These are phyloP conservation scores for Antitype chi DNA, from an alignment of 2,888 invertebrate genomes.

Conservation along the genomic window DNA sequence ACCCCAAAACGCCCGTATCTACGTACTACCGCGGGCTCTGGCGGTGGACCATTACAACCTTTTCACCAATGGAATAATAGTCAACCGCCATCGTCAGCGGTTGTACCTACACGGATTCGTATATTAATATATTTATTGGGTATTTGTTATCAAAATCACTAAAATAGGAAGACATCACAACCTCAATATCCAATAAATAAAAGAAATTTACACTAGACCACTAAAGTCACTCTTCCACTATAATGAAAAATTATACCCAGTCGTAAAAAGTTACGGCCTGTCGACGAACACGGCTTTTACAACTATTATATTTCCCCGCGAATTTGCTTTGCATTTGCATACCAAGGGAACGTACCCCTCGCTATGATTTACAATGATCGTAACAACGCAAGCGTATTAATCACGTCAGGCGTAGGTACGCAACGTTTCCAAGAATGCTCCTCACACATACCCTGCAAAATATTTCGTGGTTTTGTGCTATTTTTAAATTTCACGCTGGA, in stretches of 20 bases:
- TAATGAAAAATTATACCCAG: constrained; percentile 42
- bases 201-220: constrained; percentile 15
- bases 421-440: constrained; percentile 68
- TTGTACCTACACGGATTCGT: neutral
- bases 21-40: neutral
- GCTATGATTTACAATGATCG: constrained; percentile 69
- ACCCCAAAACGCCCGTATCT: neutral
- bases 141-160: neutral
- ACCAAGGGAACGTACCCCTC: constrained; percentile 62
- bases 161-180: neutral
- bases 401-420: constrained; percentile 61
- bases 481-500: constrained; percentile 76
- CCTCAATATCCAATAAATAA: neutral
- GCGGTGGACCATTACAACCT: neutral
- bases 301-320: constrained; percentile 52
- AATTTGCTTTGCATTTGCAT: constrained; percentile 66
- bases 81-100: neutral
- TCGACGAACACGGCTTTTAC: constrained; percentile 49
- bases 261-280: constrained; percentile 56
- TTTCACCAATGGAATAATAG: neutral
- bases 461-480: constrained; percentile 71
- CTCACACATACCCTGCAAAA: constrained; percentile 57
- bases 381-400: constrained; percentile 70
- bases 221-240: constrained; percentile 21
- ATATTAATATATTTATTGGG: neutral